Evolutionary conservation across 1,140 invertebrate species (phyloP), one percentile per base, ranked within the genome.

Genomic region (Pectinophora gossypiella): DNA sequence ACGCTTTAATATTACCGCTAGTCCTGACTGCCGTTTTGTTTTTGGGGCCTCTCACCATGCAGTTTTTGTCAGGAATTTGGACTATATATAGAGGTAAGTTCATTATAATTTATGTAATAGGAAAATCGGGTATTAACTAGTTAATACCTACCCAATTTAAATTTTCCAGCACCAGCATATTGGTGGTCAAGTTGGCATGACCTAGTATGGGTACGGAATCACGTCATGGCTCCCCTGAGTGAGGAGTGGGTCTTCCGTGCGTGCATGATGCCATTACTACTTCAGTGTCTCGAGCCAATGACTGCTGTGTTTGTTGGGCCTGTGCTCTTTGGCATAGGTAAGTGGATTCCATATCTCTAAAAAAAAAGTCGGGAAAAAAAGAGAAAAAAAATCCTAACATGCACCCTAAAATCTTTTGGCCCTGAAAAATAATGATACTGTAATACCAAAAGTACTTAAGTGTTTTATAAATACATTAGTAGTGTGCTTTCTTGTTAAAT

Each of bases 181-280:
- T 96, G 95, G 95, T 74, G 91, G 15, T 90, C 89, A 43, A 93
- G 90, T 56, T 85, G 93, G 48, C 89, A 90, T 64, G 94, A 95
- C 72, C 88, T 96, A 47, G 91, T 95, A 15, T 98, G 96, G 95
- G 89, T 97, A 62, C 90, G 97, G 59, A 97, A 97, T 78, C 93
- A 96, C 77, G 82, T 98, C 23, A 94, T 98, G 61, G 97, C 97
- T 9, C 97, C 97, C 9, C 76, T 99, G 20, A 96, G 96, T 53
- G 97, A 99, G 88, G 97, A 99, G 82, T 97, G 97, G 88, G 96
- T 96, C 3, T 98, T 97, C 79, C 90, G 97, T 62, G 96, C 96
- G 0, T 98, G 97, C 76, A 98, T 99, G 95, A 88, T 98, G 75
- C 96, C 97, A 19, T 78, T 98, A 13, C 87, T 99, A 9, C 80